Evolutionary conservation across 2,888 invertebrate species (phyloP).

Genomic region (Pristionchus exspectatus): DNA sequence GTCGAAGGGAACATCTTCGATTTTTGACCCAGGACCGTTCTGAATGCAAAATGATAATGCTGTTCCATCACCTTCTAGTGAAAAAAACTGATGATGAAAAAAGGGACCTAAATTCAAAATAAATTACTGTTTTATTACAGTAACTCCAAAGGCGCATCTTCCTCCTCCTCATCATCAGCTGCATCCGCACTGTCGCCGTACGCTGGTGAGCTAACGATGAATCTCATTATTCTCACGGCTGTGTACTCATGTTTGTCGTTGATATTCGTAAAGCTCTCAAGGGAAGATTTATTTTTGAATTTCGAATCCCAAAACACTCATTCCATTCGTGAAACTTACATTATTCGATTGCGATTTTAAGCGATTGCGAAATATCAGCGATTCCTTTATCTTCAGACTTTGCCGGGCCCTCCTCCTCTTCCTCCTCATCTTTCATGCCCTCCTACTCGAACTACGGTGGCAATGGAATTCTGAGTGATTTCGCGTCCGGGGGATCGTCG

Average conservation of each 20-base stretch:
- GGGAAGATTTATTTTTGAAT: neutral
- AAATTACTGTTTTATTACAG: neutral
- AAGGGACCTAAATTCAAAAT: neutral
- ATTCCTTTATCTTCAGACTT: neutral
- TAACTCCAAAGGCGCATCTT: neutral
- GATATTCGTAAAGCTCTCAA: too few relatives aligned
- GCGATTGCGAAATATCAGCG: neutral
- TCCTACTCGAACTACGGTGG: conserved; percentile 53
- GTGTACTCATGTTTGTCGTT: too few relatives aligned
- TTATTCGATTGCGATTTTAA: neutral
- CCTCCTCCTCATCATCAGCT: neutral
- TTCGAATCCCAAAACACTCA: neutral
- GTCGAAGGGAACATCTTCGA: too few relatives aligned
- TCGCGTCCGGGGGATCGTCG: neutral
- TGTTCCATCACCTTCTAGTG: too few relatives aligned
- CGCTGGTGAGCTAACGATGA: neutral
- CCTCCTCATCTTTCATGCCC: neutral
- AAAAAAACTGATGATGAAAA: neutral
- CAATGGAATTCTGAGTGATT: conserved; percentile 47
- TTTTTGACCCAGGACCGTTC: too few relatives aligned
- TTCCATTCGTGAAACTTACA: neutral
- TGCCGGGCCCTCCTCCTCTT: neutral
- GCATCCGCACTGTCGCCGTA: neutral
- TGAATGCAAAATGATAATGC: too few relatives aligned
- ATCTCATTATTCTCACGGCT: neutral